Base-by-base conservation (phyloP, 2,888 invertebrate genomes). In the Choristoneura rosaceana region DNA sequence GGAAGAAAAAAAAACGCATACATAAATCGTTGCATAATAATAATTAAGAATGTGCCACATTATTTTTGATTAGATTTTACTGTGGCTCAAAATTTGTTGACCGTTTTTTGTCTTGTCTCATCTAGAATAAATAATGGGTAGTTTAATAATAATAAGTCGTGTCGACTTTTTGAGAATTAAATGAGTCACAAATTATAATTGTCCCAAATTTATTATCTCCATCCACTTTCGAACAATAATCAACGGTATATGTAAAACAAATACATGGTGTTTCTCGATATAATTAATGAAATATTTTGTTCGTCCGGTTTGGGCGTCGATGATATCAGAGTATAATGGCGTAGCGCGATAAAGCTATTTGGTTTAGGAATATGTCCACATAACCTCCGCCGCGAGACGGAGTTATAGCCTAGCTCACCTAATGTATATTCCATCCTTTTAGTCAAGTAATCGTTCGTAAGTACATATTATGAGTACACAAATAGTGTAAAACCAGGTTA, bases 371-470 rank as follows among this genome's bases (percentile, higher is more conserved):
- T n/a, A 82, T 81, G 88, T 89, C 88, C 89, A 87, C 85, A 15
- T 47, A 25, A 79, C 77, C 83, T 81, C 81, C 81, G 78, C 76
- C 77, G 79, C 81, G 83, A 82, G 81, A 85, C 82, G 83, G 83
- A 79, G 78, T 87, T 87, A 86, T 84, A 81, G 85, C 67, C 74
- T 76, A 92, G 89, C 85, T 92, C 92, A 92, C 89, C 88, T 93
- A 92, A 91, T 93, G 91, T 94, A 94, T 94, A 94, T 93, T 94
- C 93, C 93, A 93, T 93, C 93, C 93, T 93, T 85, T 88, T 92
- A 92, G 89, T 84, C 79, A 87, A 83, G 81, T 92, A 90, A 89
- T 90, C 79, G 82, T 84, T 89, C 82, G 81, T 90, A 91, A 92
- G 92, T 92, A 93, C 93, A 91, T 86, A 87, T 84, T 87, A 89